Base-by-base conservation (phyloP, 2,797 vertebrate species). In the Crocodylus rhombifer region DNA sequence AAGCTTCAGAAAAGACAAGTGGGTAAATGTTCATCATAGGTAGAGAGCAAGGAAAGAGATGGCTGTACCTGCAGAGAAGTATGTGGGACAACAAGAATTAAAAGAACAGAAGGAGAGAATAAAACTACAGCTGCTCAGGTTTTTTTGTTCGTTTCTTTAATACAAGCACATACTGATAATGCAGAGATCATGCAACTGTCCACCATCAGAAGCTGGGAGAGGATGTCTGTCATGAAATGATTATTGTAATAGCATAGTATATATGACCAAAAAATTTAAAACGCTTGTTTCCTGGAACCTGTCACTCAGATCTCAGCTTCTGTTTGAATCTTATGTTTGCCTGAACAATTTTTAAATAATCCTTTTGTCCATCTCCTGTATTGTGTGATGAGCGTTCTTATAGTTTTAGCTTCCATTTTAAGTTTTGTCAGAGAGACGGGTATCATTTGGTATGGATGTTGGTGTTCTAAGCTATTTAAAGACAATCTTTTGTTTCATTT, bases 281-380 rank as follows among this genome's bases (percentile, higher is more conserved):
- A 81, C 83, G 71, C 26, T n/a, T 77, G 14, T 77, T 77, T 77
- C 18, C n/a, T 69, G 65, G 57, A 61, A 61, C 7, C 36, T 15
- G 6, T 18, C 0, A 3, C 28, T 28, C 20, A 11, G 30, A 42
- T 55, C 78, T 71, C 0, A 88, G 5, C 36, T 33, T 25, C 60
- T 80, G 11, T 61, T 91, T 82, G 16, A 33, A 33, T 33, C 85
- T 84, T 6, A 33, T 30, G 83, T 84, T 87, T 80, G 6, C 21
- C 16, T 74, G 16, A 51, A 81, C 67, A 18, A 2, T 77, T 73
- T 77, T 17, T 56, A 77, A 69, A 26, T 1, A 73, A 80, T 33
- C 4, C 4, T 60, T 80, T 81, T 79, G 64, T 65, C n/a, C 20
- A 5, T 67, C 9, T 21, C 36, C 18, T 36, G 21, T 17, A 60